A percentile compares a stretch with the other conserved stretches of the same genome.
Evolutionary conservation across 2,797 vertebrate genomes (phyloP).

Genomic region (Poecilia velifera): DNA sequence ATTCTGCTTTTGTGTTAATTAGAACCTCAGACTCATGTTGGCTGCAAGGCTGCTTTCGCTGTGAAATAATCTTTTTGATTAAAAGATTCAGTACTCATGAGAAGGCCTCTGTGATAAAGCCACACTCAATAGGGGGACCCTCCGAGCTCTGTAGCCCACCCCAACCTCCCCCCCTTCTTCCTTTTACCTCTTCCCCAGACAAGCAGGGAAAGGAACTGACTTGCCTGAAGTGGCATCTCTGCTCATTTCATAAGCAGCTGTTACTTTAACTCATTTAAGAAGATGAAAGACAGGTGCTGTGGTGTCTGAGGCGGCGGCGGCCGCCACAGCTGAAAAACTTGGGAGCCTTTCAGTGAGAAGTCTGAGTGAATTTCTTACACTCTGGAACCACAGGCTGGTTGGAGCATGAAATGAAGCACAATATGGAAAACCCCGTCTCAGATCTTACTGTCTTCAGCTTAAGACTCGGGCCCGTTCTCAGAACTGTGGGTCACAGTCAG

Average conservation of each 20-base stretch:
- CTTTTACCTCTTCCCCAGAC: constrained; percentile 64
- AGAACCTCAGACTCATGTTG: constrained; percentile 73
- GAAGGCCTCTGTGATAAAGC: constrained; percentile 72
- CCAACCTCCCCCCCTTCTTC: background rate
- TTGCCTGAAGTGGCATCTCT: constrained; percentile 63
- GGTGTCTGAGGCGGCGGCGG: constrained; percentile 62
- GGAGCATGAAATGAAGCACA: constrained; percentile 64
- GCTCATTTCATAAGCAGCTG: constrained; percentile 65
- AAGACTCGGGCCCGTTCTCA: constrained; percentile 64
- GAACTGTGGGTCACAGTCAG: constrained; percentile 81
- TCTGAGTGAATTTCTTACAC: constrained; percentile 55
- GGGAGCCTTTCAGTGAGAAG: constrained; percentile 44
- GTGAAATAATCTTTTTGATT: constrained; percentile 80
- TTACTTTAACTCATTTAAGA: constrained; percentile 72
- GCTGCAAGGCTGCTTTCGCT: constrained; percentile 76
- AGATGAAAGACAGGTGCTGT: constrained; percentile 74
- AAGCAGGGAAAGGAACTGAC: constrained; percentile 52
- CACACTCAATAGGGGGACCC: constrained; percentile 60
- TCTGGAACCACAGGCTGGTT: constrained; percentile 48
- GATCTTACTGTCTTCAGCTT: constrained; percentile 57
- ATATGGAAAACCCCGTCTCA: constrained; percentile 71
- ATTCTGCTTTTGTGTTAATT: constrained; percentile 82
- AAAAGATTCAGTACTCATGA: constrained; percentile 73
- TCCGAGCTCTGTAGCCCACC: constrained; percentile 47
- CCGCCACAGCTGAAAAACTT: constrained; percentile 51